Evolutionary conservation across 2,888 invertebrate genomes (phyloP), one percentile per base, ranked within the genome.

Genomic region (Callimorpha dominula): DNA sequence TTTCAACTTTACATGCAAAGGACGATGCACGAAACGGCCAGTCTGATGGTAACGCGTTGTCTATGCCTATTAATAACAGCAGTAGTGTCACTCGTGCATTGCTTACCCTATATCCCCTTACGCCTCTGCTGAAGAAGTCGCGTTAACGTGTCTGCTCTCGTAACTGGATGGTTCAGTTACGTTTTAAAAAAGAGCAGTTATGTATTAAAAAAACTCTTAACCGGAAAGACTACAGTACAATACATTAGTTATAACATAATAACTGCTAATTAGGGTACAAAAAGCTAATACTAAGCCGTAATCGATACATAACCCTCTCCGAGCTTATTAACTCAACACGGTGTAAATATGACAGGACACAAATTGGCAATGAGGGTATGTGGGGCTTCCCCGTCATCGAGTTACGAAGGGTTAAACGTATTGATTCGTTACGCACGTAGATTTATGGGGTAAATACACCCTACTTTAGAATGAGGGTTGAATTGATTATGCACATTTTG

Each of bases 301-400:
- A 68, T n/a, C 52, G 67, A 67, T 54, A 70, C 68, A 11, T 68
- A 52, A 70, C 54, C 70, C 73, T 50, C 8, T 17, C 49, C 42
- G 12, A 31, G 42, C 50, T 64, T 65, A 54, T 69, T 62, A 66
- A 66, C 71, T 49, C 63, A 50, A 81, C 78, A 81, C 40, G 76
- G 75, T 80, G 81, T 83, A 81, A 83, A 80, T 83, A 80, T 83
- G 77, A 81, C 78, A 71, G 68, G 49, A 69, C 65, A 81, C 77
- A 78, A 83, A 81, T 83, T 78, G 80, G 54, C 75, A 69, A 72
- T 65, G 64, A 74, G 71, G 49, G 66, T 7, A 43, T 62, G 67
- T 73, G 43, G 64, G 82, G 83, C 80, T 83, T 83, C 79, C 50
- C 57, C 50, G 7, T 67, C 52, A 72, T 83, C 75, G 12, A 9